Evolutionary conservation across 2,113 vertebrate genomes (phyloP), one percentile per base, ranked within the genome.

Genomic region (Poeciliopsis turrubarensis): DNA sequence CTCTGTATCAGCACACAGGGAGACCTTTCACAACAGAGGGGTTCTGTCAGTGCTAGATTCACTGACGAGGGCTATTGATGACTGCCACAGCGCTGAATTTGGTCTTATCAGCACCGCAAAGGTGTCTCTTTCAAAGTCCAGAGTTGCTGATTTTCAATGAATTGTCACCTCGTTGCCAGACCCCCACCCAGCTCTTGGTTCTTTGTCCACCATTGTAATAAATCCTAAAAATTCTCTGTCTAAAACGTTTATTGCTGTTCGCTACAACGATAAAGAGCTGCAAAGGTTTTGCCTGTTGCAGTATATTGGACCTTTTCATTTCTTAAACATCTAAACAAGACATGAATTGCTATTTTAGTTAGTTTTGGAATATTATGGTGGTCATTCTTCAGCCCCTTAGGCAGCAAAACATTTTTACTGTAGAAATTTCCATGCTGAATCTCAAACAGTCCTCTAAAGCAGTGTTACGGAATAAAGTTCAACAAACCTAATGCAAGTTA

Each of bases 21-120:
- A 75, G 78, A 79, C 76, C 81, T 82, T 85, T 82, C 39, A 44
- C 72, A 83, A 91, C 89, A 91, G 86, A 87, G 72, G 78, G 68
- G 75, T 85, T 86, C 86, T 90, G 86, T 90, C 82, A 61, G 75
- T 0, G 14, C 64, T 31, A 31, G 66, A 69, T 68, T 78, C 63
- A 10, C 70, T 89, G 69, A 73, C 79, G 80, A 60, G 75, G 72
- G 60, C 80, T 65, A 85, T 84, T 84, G 83, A 89, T 80, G 82
- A 65, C 68, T 30, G 73, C 69, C n/a, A 30, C 5, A 44, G 72
- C 26, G 70, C 41, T 72, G 26, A 41, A 64, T 10, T 44, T n/a
- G 37, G 71, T 66, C 64, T 65, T 22, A 65, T 81, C 75, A 70
- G 37, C 27, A 19, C 75, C 51, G 12, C 51, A 62, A 60, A 73